Conservation (phyloP, 2,113 vertebrate genomes). For the Malurus alboscapulatus region DNA sequence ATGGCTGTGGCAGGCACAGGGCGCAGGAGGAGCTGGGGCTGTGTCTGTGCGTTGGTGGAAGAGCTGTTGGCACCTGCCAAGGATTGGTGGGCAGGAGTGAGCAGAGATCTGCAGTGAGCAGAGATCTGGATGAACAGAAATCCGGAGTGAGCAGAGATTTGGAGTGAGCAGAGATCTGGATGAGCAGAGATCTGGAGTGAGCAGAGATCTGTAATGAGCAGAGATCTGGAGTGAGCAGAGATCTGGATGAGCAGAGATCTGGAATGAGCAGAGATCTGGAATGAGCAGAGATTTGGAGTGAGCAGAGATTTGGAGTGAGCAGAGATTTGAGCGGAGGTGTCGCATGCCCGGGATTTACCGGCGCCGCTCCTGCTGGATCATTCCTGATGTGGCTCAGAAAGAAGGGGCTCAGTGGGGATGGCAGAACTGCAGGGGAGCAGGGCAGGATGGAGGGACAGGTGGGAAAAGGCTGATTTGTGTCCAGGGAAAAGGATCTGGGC, state of each 20-base stretch:
- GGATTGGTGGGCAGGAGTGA: not conserved
- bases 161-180: too few relatives aligned
- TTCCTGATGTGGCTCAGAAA: not conserved
- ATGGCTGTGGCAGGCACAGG: rapidly evolving
- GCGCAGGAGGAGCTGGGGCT: not conserved
- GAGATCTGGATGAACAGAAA: too few relatives aligned
- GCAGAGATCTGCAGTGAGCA: not conserved
- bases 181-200: too few relatives aligned
- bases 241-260: too few relatives aligned
- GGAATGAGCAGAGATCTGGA: too few relatives aligned
- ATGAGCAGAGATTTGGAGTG: too few relatives aligned
- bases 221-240: too few relatives aligned
- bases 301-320: too few relatives aligned
- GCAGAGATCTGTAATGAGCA: not conserved
- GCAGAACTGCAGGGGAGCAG: not conserved
- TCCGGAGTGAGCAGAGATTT: too few relatives aligned
- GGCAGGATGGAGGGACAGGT: rapidly evolving
- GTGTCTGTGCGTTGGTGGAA: not conserved
- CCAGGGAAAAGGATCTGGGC: not conserved
- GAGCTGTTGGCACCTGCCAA: not conserved
- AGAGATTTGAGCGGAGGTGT: not conserved
- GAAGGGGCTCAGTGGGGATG: not conserved
- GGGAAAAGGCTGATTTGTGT: not conserved
- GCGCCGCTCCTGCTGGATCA: not conserved
- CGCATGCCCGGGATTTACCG: too few relatives aligned